Evolutionary conservation across 2,888 invertebrate genomes (phyloP), one percentile per base, ranked within the genome.

Genomic region (Drymonia ruficornis): DNA sequence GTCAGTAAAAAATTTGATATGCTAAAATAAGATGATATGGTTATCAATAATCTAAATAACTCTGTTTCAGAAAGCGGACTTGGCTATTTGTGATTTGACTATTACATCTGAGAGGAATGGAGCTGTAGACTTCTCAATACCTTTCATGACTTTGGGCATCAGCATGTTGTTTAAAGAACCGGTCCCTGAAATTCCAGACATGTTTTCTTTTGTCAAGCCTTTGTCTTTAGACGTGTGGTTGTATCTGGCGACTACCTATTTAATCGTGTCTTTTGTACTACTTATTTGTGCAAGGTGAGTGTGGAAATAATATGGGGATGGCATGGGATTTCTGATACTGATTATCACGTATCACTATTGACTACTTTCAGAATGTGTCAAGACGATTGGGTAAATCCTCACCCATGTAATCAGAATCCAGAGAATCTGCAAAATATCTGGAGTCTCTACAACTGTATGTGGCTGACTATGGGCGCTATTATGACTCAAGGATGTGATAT

Each of bases 401-500:
- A 98, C 86, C 98, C 97, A 0, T 98, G 98, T 84, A 96, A 97
- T 76, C 94, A 94, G 54, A 96, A 96, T 78, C 95, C 97, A 45
- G 96, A 97, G 70, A 96, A 97, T 72, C 93, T 98, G 51, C 96
- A 98, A 86, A 98, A 98, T 82, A 96, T 96, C 71, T 98, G 98
- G 95, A 96, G 94, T 70, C 88, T 96, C 65, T 94, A 95, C 87
- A 99, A 98, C 83, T 97, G 97, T 58, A 95, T 98, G 81, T 99
- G 99, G 99, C 94, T 99, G 56, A 96, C 97, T 2, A 95, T 98
- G 84, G 98, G 98, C 0, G 96, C 98, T 1, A 95, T 98, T 63
- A 97, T 98, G 96, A 96, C 97, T 58, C 98, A 98, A 83, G 98
- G 98, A 7, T 98, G 97, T 74, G 98, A 98, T 86, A 96, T 98